Evolutionary conservation across 2,113 vertebrate genomes (phyloP), one percentile per base, ranked within the genome.

Genomic region (Mixornis gularis): DNA sequence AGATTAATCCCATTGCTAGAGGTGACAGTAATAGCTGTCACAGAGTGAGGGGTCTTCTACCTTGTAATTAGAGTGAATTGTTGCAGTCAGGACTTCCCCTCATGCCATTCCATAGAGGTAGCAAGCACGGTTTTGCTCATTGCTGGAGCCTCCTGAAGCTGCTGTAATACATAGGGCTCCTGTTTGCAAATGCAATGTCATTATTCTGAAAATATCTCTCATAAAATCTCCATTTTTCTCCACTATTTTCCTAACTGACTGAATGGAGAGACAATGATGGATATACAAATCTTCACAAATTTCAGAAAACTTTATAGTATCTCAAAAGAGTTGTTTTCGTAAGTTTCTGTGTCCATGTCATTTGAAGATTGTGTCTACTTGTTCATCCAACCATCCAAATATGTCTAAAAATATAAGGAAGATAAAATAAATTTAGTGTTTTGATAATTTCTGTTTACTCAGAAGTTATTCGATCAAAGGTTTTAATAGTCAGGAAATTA

Each of bases 41-140:
- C 21, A 72, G 55, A 63, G 38, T 1, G 1, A 73, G 43, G 66
- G 17, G 18, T 84, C 53, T 24, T 60, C 51, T 88, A 8, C 86
- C 83, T 74, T 90, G 68, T 95, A 90, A 95, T 93, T 90, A 94
- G 21, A n/a, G 30, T 58, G 29, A 74, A 7, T 74, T 81, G 48
- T 93, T 88, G 27, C 64, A 5, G 22, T 26, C 65, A 76, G 49
- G 32, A 64, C 41, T 78, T 44, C n/a, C 69, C 52, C 44, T 49
- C 20, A 3, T 65, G 34, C 62, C 68, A 80, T 86, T 78, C 48
- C 36, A 12, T 1, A 71, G 60, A 80, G 15, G 22, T 13, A 53
- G n/a, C 17, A 71, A 87, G n/a, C 8, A 59, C 25, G 5, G 29
- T 43, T 74, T 51, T 89, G 13, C 27, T 60, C 30, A 79, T 91